phyloP scores from a whole-genome alignment of 1,140 invertebrate species.

The Hypothenemus hampei region DNA sequence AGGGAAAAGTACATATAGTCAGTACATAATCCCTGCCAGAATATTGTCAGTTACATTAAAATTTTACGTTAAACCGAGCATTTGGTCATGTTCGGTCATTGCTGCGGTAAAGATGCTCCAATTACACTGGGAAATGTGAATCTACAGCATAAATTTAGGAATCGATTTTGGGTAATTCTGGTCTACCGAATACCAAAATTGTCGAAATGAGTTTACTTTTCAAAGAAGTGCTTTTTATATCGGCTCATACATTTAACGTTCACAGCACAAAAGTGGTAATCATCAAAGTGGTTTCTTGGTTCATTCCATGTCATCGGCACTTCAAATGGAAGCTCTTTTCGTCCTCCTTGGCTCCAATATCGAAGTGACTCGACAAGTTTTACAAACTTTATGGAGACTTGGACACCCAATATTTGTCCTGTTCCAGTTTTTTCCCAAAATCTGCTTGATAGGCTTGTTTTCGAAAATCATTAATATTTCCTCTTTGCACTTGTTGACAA shows the following conservation, averaged over 20 bases:
- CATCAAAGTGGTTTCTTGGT: constrained; percentile 4
- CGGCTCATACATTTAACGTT: neutral
- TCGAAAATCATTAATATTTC: neutral
- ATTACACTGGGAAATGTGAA: too few species aligned
- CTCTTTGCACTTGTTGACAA: neutral
- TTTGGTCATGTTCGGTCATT: too few species aligned
- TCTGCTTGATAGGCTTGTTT: neutral
- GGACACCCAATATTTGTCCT: constrained; percentile 6
- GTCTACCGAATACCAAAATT: too few species aligned
- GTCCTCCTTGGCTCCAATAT: neutral
- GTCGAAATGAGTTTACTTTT: too few species aligned
- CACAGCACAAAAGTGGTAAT: neutral
- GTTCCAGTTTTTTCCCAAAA: neutral
- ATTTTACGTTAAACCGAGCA: too few species aligned
- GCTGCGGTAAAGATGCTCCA: too few species aligned
- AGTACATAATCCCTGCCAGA: too few species aligned
- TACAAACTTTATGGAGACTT: neutral
- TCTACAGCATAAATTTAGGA: too few species aligned
- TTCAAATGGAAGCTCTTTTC: neutral
- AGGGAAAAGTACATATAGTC: too few species aligned
- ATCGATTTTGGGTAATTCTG: too few species aligned
- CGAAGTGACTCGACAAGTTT: constrained; percentile 2
- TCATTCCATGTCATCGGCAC: neutral
- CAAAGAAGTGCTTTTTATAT: constrained; percentile 4
- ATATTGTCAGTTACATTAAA: too few species aligned